Percentiles rank a stretch among this genome's conserved stretches.
Conservation (phyloP, 1,140 invertebrate species). For the Polyergus mexicanus region DNA sequence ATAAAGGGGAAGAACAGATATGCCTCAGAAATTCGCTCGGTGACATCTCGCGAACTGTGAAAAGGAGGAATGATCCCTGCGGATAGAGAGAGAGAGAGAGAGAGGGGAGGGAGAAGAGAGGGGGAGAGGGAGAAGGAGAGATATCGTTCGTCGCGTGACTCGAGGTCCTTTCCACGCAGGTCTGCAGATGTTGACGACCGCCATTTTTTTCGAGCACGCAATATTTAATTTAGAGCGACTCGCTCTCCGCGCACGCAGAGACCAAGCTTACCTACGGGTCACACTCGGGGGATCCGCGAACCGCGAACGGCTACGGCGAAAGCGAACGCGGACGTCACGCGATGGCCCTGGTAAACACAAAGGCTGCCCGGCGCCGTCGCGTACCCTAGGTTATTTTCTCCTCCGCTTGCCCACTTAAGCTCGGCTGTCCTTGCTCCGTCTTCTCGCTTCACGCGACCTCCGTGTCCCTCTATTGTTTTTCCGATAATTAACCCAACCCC, state of each 20-base stretch:
- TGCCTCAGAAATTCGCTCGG: constrained; percentile 27
- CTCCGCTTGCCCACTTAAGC: constrained; percentile 58
- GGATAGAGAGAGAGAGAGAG: neutral
- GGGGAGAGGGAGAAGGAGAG: neutral
- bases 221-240: constrained; percentile 61
- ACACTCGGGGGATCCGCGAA: constrained; percentile 56
- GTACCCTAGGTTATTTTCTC: constrained; percentile 63
- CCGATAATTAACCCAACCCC: constrained; percentile 47
- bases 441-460: constrained; percentile 42
- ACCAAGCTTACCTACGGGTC: constrained; percentile 42
- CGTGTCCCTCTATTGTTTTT: constrained; percentile 52
- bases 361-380: constrained; percentile 43
- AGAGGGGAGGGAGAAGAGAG: neutral
- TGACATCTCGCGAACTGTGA: constrained; percentile 52
- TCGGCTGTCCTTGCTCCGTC: constrained; percentile 42
- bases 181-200: constrained; percentile 65
- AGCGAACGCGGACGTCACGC: constrained; percentile 48
- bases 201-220: constrained; percentile 62
- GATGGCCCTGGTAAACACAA: constrained; percentile 57
- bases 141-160: constrained; percentile 69
- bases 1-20: neutral
- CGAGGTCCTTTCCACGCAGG: constrained; percentile 59
- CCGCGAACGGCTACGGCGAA: constrained; percentile 26
- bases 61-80: constrained; percentile 18
- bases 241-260: constrained; percentile 29